Evolutionary conservation across 2,113 vertebrate genomes (phyloP).

Genomic region (Salvelinus fontinalis): DNA sequence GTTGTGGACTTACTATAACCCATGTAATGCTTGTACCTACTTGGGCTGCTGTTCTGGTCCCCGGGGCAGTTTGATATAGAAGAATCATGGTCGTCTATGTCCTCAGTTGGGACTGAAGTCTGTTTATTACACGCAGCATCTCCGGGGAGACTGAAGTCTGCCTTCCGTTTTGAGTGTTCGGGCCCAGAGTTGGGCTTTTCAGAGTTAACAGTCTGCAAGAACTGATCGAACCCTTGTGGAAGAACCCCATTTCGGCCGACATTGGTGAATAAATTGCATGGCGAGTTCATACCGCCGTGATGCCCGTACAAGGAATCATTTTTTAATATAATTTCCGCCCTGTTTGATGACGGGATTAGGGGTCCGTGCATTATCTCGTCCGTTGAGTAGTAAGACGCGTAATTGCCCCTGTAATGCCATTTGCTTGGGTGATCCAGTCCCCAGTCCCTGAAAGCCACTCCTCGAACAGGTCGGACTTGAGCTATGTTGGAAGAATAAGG

Average conservation of each 20-base stretch:
- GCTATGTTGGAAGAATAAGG: conserved; percentile 51
- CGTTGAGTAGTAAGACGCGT: conserved; percentile 80
- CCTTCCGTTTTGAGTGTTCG: conserved; percentile 70
- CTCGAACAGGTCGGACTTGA: conserved; percentile 93
- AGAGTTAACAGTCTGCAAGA: conserved; percentile 74
- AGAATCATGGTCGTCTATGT: conserved; percentile 77
- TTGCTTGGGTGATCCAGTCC: conserved; percentile 89
- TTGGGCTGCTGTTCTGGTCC: conserved; percentile 87
- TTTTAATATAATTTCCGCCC: conserved; percentile 6
- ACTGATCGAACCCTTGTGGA: conserved; percentile 86
- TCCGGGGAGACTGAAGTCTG: conserved; percentile 75
- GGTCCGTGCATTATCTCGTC: conserved; percentile 91
- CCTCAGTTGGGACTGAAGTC: conserved; percentile 73
- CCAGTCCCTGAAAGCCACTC: conserved; percentile 91
- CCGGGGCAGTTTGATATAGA: conserved; percentile 85
- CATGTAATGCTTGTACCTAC: conserved; percentile 76
- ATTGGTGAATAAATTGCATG: conserved; percentile 13
- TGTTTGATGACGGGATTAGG: conserved; percentile 73
- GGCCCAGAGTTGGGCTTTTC: conserved; percentile 64
- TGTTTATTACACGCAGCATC: conserved; percentile 73
- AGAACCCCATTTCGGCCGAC: conserved; percentile 83
- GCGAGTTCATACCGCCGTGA: conserved; percentile 12
- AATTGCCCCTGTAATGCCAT: conserved; percentile 82
- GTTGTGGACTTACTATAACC: conserved; percentile 75
- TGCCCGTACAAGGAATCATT: conserved; percentile 76